phyloP scores from a whole-genome alignment of 2,113 vertebrate genomes.

The Pagrus major region DNA sequence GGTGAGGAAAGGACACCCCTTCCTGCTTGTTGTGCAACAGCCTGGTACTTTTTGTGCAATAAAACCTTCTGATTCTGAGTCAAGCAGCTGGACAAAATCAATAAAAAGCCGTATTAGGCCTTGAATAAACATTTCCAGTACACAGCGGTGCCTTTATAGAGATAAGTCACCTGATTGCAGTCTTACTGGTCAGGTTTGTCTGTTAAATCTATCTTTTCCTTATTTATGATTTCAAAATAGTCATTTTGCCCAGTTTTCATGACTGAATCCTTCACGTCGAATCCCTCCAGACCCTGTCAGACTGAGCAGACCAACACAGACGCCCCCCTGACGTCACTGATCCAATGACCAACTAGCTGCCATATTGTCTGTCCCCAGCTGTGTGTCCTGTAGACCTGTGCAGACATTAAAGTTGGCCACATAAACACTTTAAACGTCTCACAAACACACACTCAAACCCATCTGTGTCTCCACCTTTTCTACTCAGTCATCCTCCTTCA shows the following conservation, averaged over 20 bases:
- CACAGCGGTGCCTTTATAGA: background rate
- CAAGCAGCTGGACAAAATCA: constrained; percentile 1
- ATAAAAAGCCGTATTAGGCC: constrained; percentile 4
- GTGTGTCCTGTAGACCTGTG: constrained; percentile 8
- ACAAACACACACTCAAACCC: constrained; percentile 1
- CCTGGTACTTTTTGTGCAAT: constrained; percentile 29
- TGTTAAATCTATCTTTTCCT: background rate
- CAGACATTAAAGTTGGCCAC: constrained; percentile 18
- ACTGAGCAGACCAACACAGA: constrained; percentile 3
- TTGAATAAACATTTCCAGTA: constrained; percentile 17
- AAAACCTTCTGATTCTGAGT: constrained; percentile 13
- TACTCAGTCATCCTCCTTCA: constrained; percentile 42
- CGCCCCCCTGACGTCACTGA: constrained; percentile 21
- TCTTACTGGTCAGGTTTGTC: background rate
- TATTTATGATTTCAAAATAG: background rate
- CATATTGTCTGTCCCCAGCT: constrained; percentile 20
- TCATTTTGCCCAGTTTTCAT: background rate
- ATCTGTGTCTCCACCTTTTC: constrained; percentile 14
- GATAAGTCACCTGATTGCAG: background rate
- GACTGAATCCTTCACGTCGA: background rate
- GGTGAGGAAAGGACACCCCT: too few species aligned
- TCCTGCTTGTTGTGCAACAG: constrained; percentile 45
- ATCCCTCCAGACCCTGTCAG: background rate
- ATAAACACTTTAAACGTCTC: constrained; percentile 8
- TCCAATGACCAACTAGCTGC: constrained; percentile 14